Base-by-base conservation (phyloP, 2,797 vertebrate genomes). In the Poliocrania exsul region DNA sequence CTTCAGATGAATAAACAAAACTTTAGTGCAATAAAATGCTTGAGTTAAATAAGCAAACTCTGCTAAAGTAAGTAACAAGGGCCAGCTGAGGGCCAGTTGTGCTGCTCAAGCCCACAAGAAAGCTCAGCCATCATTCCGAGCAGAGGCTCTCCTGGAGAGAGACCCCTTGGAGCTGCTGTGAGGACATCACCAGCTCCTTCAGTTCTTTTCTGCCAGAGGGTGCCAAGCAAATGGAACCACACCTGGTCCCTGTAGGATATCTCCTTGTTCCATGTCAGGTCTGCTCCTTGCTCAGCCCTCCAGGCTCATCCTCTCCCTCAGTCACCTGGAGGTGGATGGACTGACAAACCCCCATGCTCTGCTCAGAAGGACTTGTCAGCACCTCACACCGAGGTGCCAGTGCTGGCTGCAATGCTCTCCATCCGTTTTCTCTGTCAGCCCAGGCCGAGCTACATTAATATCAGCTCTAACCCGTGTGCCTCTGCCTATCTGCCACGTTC, bases 311-410 rank as follows among this genome's bases (percentile, higher is more conserved):
- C 71, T 20, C 35, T 20, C 35, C 57, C n/a, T 17, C 40, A 0
- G 10, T 13, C 4, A 17, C 42, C 2, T 1, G 1, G 29, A 10
- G 5, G 9, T 1, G 1, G 69, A 7, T 8, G 13, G 19, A 5
- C 19, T 3, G 61, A 29, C 1, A 5, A 2, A 6, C 13, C 13
- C 40, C 0, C 29, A 64, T 2, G 0, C 61, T 26, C 38, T 31
- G 62, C 74, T 38, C 40, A 5, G 16, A 35, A 11, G 80, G 13
- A 4, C 51, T 6, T 7, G 3, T 5, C 7, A 2, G 28, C 10
- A 10, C 42, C 60, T 26, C 37, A 3, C 7, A 12, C 31, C 3
- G 7, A 8, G 2, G 11, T 14, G 40, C 50, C 1, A 1, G 33
- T 0, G 2, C 37, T 18, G 79, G 4, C 81, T 40, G 38, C 82